Base-by-base conservation (phyloP, 2,797 vertebrate species). In the Lemur catta region DNA sequence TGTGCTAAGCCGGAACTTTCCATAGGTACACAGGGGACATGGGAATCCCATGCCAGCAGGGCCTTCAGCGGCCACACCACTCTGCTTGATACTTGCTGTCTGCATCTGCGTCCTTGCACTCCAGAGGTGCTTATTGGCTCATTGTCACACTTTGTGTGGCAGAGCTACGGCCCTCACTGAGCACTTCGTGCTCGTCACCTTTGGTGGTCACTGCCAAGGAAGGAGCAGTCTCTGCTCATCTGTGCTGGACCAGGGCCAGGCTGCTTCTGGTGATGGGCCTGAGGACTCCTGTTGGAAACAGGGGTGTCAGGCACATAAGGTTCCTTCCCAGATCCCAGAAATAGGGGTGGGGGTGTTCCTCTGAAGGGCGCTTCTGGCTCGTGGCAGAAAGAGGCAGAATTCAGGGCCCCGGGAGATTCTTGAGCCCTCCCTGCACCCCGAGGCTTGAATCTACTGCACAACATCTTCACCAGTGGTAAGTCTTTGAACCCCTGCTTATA, bases 191-290 rank as follows among this genome's bases (percentile, higher is more conserved):
- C 97, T 97, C 97, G 97, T 97, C 98, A 15, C 46, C 30, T 96
- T 97, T 98, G 97, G 75, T 93, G 98, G 97, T 92, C 78, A 90
- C 89, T 96, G 98, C 96, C 97, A 98, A 98, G 98, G 98, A 98
- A 98, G 97, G 98, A 98, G 98, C 97, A 98, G 98, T 98, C 98
- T 98, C 98, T 98, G 79, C 98, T 98, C 80, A 95, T 95, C 96
- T 96, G 81, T 97, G 98, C 98, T 99, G 98, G 99, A 98, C 96
- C 92, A 4, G 97, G 98, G 98, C 98, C 99, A 99, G 97, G 93
- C 88, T 97, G 97, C 98, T 98, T 74, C 97, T 96, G 98, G 98
- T 94, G 98, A 97, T 97, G 98, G 98, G 98, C 98, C 98, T 95
- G 96, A 94, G 84, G 97, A 97, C 97, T 97, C 97, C 97, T 50